phyloP scores from a whole-genome alignment of 2,888 invertebrate genomes.

The Seladonia tumulorum region DNA sequence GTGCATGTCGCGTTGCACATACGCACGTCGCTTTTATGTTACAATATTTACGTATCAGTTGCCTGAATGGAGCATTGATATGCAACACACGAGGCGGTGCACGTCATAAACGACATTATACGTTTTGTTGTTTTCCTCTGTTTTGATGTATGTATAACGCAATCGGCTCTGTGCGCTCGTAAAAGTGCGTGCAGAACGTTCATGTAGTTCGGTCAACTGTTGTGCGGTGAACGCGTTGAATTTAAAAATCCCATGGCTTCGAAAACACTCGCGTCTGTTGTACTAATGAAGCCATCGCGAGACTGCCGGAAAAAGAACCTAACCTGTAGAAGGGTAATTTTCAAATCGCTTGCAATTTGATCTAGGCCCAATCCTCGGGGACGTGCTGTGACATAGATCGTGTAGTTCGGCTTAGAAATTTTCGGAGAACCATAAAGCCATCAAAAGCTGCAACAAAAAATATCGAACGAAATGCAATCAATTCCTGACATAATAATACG shows the following conservation, averaged over 20 bases:
- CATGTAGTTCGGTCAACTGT: not conserved
- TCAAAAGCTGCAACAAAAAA: not conserved
- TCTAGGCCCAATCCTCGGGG: too few relatives aligned
- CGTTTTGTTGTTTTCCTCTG: not conserved
- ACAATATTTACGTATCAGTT: constrained; percentile 1
- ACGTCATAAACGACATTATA: constrained; percentile 10
- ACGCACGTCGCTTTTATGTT: not conserved
- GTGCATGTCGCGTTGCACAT: not conserved
- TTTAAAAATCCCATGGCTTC: not conserved
- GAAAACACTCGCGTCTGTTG: not conserved
- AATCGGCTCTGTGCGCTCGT: not conserved
- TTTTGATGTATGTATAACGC: not conserved
- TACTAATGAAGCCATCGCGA: not conserved
- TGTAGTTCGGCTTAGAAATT: not conserved
- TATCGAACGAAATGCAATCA: not conserved
- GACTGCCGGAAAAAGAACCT: not conserved
- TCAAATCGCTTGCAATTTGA: too few relatives aligned
- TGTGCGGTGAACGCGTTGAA: not conserved
- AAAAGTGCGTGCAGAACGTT: not conserved
- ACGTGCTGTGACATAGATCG: too few relatives aligned
- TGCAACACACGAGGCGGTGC: not conserved
- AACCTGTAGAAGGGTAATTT: not conserved
- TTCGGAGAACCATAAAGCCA: not conserved
- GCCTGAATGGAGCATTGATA: not conserved
- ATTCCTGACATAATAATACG: not conserved